phyloP scores from a whole-genome alignment of 2,888 invertebrate genomes.

The Apodemia duryi region DNA sequence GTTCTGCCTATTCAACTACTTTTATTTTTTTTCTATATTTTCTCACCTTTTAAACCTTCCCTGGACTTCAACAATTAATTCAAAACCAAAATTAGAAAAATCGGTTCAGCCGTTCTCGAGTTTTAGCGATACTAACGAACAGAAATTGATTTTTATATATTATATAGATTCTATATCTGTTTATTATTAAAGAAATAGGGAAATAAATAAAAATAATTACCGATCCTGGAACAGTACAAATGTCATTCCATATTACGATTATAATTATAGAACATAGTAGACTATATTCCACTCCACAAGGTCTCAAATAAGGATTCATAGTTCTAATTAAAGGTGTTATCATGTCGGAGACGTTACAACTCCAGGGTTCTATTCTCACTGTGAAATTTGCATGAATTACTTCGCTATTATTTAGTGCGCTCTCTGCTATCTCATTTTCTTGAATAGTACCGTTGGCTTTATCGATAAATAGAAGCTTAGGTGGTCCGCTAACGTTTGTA shows the following conservation, averaged over 20 bases:
- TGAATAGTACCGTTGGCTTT: conserved; percentile 24
- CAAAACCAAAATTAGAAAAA: no score
- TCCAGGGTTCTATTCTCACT: conserved; percentile 46
- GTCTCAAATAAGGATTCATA: conserved; percentile 88
- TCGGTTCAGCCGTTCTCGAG: no score
- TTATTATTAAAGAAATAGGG: no score
- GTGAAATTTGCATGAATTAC: conserved; percentile 36
- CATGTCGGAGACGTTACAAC: conserved; percentile 71
- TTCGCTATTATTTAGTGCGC: conserved; percentile 12
- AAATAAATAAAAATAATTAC: conserved; percentile 41
- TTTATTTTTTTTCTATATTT: no score
- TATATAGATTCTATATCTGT: no score
- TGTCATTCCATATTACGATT: conserved; percentile 89
- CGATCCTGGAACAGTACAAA: conserved; percentile 76
- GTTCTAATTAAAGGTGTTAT: conserved; percentile 80
- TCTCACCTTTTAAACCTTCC: no score
- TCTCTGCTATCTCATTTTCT: neutral
- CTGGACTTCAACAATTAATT: no score
- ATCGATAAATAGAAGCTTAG: conserved; percentile 43
- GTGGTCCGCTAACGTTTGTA: conserved; percentile 53
- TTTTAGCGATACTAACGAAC: no score
- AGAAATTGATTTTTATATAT: no score
- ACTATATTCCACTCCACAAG: conserved; percentile 91
- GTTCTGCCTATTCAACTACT: no score
- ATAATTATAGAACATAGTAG: conserved; percentile 88